Conservation (phyloP, 2,888 invertebrate species). For the Hedya salicella region DNA sequence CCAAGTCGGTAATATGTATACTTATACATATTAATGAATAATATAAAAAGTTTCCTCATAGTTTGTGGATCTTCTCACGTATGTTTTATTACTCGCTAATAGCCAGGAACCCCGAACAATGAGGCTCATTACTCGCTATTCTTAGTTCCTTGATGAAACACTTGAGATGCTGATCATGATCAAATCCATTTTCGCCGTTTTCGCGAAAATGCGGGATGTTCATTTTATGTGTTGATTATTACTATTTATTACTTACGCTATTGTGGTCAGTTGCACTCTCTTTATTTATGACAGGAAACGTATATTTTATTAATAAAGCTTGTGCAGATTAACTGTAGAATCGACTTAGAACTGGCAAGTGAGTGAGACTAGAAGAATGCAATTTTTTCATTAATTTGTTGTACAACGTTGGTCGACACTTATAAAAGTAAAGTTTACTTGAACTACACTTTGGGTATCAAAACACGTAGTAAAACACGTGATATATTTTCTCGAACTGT, state of each 20-base stretch:
- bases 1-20: no score
- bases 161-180: slow-evolving; percentile 59
- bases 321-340: no score
- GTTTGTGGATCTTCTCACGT: slow-evolving; percentile 3
- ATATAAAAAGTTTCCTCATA: not conserved
- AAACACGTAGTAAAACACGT: slow-evolving; percentile 15
- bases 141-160: not conserved
- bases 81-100: slow-evolving; percentile 20
- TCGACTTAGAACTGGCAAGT: no score
- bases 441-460: no score
- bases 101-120: not conserved
- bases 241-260: not conserved
- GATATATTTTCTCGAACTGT: slow-evolving; percentile 8
- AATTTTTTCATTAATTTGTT: no score
- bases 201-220: not conserved
- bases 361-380: no score
- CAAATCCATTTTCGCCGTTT: no score
- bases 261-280: not conserved
- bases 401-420: no score
- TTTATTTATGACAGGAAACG: no score
- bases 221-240: no score
- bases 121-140: slow-evolving; percentile 1
- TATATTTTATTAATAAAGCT: no score
- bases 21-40: not conserved
- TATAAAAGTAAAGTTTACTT: no score